These are phyloP conservation scores for Glaucomys volans DNA, from an alignment of 2,113 vertebrate species.

Conservation along the genomic window DNA sequence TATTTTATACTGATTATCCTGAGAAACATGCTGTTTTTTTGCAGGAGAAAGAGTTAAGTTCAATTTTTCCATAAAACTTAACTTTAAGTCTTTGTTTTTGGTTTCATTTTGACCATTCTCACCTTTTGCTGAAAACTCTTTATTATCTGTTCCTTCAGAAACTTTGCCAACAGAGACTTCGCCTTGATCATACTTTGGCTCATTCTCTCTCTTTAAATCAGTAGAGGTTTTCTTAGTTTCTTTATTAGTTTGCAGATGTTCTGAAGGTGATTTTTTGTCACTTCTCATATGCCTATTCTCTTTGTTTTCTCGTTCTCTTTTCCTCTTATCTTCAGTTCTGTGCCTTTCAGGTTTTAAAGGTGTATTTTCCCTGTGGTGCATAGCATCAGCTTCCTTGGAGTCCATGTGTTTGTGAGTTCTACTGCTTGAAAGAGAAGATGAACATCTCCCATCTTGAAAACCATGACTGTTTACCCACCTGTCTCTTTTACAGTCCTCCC, in stretches of 20 bases:
- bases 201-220: conserved; percentile 73
- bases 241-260: conserved; percentile 76
- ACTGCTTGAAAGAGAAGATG: conserved; percentile 77
- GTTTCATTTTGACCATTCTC: conserved; percentile 65
- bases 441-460: conserved; percentile 81
- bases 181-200: conserved; percentile 66
- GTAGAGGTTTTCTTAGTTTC: conserved; percentile 76
- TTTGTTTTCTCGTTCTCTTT: conserved; percentile 86
- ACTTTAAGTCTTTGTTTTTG: conserved; percentile 90
- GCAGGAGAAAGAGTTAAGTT: conserved; percentile 97
- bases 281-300: conserved; percentile 82
- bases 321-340: conserved; percentile 88
- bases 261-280: conserved; percentile 80
- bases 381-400: conserved; percentile 73
- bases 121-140: conserved; percentile 69
- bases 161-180: conserved; percentile 57
- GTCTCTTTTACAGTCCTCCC: conserved; percentile 84
- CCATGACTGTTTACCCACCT: conserved; percentile 76
- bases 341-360: conserved; percentile 84
- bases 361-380: conserved; percentile 82
- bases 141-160: conserved; percentile 56
- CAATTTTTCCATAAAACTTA: conserved; percentile 98
- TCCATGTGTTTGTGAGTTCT: conserved; percentile 80
- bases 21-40: conserved; percentile 88
- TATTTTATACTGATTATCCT: conserved; percentile 65